Evolutionary conservation across 2,113 vertebrate species (phyloP).

Genomic region (Echinops telfairi): DNA sequence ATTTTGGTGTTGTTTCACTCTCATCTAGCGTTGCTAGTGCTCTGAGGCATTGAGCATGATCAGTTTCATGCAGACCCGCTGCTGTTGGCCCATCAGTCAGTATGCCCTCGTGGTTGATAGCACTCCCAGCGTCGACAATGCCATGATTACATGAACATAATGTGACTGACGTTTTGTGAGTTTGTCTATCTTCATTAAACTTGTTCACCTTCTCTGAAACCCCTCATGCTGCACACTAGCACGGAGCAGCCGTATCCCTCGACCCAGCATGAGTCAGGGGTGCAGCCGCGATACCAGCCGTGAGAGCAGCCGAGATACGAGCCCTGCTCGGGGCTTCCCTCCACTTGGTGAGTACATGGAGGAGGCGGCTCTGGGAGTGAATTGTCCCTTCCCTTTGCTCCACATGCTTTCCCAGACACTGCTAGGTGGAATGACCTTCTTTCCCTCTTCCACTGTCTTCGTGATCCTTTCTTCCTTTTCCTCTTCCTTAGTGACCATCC

Average conservation of each 20-base stretch:
- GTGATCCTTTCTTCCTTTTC: constrained; percentile 72
- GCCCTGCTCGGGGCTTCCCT: constrained; percentile 98
- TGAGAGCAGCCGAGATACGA: constrained; percentile 99
- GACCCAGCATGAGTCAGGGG: constrained; percentile 99
- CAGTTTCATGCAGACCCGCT: not conserved
- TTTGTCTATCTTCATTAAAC: constrained; percentile 95
- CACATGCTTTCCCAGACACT: constrained; percentile 77
- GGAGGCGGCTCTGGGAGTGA: constrained; percentile 84
- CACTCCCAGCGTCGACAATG: constrained; percentile 72
- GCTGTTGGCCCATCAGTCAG: not conserved
- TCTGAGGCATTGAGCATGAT: not conserved
- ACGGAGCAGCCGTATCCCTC: constrained; percentile 99
- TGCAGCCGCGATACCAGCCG: constrained; percentile 99
- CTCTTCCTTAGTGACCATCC: constrained; percentile 72
- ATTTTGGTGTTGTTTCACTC: constrained; percentile 29
- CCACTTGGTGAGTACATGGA: constrained; percentile 97
- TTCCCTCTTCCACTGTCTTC: constrained; percentile 75
- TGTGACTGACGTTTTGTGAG: constrained; percentile 89
- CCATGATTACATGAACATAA: constrained; percentile 85
- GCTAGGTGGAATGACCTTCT: constrained; percentile 84
- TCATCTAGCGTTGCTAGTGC: not conserved
- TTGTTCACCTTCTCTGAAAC: constrained; percentile 97
- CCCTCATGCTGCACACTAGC: constrained; percentile 98
- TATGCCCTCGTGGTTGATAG: not conserved
- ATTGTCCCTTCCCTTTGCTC: constrained; percentile 70